A percentile compares a stretch with the other conserved stretches of the same genome.
These are phyloP conservation scores for Myotis davidii DNA, from an alignment of 2,113 vertebrate species.

Conservation along the genomic window DNA sequence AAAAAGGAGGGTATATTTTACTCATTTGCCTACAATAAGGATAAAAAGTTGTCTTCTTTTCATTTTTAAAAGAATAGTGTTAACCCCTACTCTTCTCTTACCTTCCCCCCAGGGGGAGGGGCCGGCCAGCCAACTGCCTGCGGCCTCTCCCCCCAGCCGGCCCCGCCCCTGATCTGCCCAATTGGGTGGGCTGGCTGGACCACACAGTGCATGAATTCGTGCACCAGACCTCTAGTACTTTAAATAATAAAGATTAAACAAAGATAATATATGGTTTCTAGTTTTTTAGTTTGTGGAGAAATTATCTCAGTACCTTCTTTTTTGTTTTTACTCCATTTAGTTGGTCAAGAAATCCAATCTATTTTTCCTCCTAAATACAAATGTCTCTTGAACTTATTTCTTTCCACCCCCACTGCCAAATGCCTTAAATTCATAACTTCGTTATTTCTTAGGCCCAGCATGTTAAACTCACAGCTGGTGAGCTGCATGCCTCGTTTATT, in stretches of 20 bases:
- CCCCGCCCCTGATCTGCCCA: fast-evolving
- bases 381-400: not conserved
- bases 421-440: not conserved
- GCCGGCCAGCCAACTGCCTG: too few relatives aligned
- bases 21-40: not conserved
- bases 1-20: slow-evolving; percentile 22
- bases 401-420: not conserved
- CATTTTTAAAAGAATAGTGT: slow-evolving; percentile 35
- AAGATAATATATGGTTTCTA: not conserved
- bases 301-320: not conserved
- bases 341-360: not conserved
- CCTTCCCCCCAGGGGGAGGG: too few relatives aligned
- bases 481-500: too few relatives aligned
- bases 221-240: too few relatives aligned
- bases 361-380: not conserved
- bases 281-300: slow-evolving; percentile 32
- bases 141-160: fast-evolving
- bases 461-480: too few relatives aligned
- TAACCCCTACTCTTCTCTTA: not conserved
- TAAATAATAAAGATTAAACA: too few relatives aligned
- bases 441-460: not conserved
- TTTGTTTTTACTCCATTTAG: not conserved
- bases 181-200: fast-evolving
- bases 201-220: too few relatives aligned
- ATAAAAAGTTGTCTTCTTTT: not conserved